Base-by-base conservation (phyloP, 2,113 vertebrate species). In the Chamaetylas fuelleborni region DNA sequence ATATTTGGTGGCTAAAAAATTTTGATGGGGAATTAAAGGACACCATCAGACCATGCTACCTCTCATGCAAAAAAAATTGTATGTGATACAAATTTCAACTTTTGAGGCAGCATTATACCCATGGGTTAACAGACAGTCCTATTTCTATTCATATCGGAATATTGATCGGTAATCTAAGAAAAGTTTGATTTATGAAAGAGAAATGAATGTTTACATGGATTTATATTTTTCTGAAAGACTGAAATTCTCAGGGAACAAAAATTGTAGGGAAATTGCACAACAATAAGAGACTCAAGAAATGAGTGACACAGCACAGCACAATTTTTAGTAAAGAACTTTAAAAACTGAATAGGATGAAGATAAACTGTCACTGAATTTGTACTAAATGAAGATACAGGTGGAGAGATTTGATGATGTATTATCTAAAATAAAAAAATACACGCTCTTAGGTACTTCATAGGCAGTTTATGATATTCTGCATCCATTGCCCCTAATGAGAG, bases 1-100 rank as follows among this genome's bases (percentile, higher is more conserved):
- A 36, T 56, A 61, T 80, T 86, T 77, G 11, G 8, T 60, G 23
- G 6, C 14, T 42, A 72, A 24, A 54, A 62, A 51, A 10, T 60
- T 82, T 65, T 89, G 6, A 31, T 61, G 28, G 6, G 3, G 15
- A 66, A 4, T 48, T 53, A 84, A 81, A 60, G 9, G 31, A 65
- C 11, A 34, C 4, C 5, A 51, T 36, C 15, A 84, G 24, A 36
- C 4, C 15, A 23, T 1, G 2, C 11, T 81, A 13, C 1, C 2
- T 8, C 2, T 77, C 19, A 29, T 36, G 7, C 22, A 50, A 56
- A 80, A 78, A 65, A 26, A 5, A 33, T 45, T 13, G 17, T 2
- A 1, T 56, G 77, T 65, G 7, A 48, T 60, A 53, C 5, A 53
- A 31, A 23, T 87, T 42, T 84, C 12, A 42, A 3, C 14, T 66